A percentile compares a stretch with the other conserved stretches of the same genome.
These are phyloP conservation scores for Pantherophis alleghaniensis DNA, from an alignment of 2,797 vertebrate genomes.

Conservation along the genomic window DNA sequence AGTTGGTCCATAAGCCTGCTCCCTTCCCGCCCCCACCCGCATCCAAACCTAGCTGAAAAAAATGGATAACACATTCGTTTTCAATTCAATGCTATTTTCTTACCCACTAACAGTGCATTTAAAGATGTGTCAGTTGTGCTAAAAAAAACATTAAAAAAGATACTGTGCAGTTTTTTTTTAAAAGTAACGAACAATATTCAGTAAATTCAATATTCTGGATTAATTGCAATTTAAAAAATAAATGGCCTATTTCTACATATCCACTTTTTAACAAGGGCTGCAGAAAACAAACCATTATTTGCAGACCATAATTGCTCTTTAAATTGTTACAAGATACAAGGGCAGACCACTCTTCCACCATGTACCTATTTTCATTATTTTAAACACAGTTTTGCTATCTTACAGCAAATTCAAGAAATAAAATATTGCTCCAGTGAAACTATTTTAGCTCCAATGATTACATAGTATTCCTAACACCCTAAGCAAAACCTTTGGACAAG, in stretches of 20 bases:
- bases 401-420: constrained; percentile 47
- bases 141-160: constrained; percentile 26
- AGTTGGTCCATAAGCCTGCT: background rate
- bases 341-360: constrained; percentile 57
- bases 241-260: constrained; percentile 10
- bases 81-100: constrained; percentile 10
- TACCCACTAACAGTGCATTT: constrained; percentile 34
- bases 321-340: constrained; percentile 60
- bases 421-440: constrained; percentile 62
- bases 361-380: constrained; percentile 54
- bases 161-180: background rate
- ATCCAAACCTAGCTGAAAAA: background rate
- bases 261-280: constrained; percentile 4
- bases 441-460: constrained; percentile 59
- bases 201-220: constrained; percentile 15
- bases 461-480: constrained; percentile 63
- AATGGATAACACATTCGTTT: background rate
- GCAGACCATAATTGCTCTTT: constrained; percentile 12
- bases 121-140: constrained; percentile 39
- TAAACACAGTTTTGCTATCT: constrained; percentile 43
- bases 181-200: background rate
- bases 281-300: constrained; percentile 4
- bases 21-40: background rate
- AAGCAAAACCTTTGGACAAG: constrained; percentile 55
- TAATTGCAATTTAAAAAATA: constrained; percentile 23